Evolutionary conservation across 1,140 invertebrate genomes (phyloP).

Genomic region (Tyrophagus putrescentiae): DNA sequence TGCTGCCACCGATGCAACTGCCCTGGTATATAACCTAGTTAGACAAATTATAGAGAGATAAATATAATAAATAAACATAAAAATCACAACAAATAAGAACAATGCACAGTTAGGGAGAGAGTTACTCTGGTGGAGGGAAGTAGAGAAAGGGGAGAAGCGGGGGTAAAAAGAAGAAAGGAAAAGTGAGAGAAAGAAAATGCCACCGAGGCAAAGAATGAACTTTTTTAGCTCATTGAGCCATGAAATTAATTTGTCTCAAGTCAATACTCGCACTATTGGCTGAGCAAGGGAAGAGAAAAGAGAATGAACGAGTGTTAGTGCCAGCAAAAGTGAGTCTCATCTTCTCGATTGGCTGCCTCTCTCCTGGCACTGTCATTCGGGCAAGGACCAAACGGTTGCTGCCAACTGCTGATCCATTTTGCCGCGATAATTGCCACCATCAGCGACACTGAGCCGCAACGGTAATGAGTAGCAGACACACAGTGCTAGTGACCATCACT

Average conservation of each 20-base stretch:
- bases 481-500: neutral
- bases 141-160: too few species aligned
- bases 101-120: too few species aligned
- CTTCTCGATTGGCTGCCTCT: neutral
- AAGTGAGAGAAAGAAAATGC: neutral
- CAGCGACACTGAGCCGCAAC: neutral
- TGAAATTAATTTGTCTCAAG: slow-evolving; percentile 16
- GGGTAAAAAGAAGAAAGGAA: neutral
- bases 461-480: neutral
- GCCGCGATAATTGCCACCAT: too few species aligned
- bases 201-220: neutral
- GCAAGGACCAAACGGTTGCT: neutral
- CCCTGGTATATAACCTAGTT: too few species aligned
- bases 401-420: too few species aligned
- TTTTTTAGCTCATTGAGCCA: slow-evolving; percentile 16
- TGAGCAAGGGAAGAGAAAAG: too few species aligned
- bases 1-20: too few species aligned
- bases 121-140: too few species aligned
- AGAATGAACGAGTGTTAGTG: too few species aligned
- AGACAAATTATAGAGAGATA: too few species aligned
- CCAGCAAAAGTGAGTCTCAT: neutral
- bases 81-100: neutral
- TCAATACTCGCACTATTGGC: neutral
- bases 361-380: neutral
- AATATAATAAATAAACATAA: neutral